A percentile compares a stretch with the other conserved stretches of the same genome.
phyloP scores from a whole-genome alignment of 1,140 invertebrate species.

The Ceratitis capitata region DNA sequence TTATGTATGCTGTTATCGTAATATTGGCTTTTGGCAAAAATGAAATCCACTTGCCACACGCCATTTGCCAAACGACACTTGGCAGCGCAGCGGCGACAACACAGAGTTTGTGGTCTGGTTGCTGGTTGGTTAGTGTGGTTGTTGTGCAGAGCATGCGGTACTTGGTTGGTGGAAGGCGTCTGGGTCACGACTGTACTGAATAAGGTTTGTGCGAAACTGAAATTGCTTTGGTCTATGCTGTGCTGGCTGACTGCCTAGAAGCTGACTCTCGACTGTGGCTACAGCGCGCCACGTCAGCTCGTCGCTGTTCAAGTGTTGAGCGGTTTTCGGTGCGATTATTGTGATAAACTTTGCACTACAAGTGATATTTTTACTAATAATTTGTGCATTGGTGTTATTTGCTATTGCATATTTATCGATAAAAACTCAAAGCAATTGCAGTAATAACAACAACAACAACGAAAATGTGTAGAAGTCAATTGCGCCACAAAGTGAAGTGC shows the following conservation, averaged over 20 bases:
- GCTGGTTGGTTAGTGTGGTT: too few species aligned
- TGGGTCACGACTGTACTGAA: slow-evolving; percentile 1
- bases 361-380: background rate
- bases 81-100: background rate
- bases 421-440: slow-evolving; percentile 13
- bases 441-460: background rate
- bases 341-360: slow-evolving; percentile 24
- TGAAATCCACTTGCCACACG: slow-evolving; percentile 32
- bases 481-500: too few species aligned
- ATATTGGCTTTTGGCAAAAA: slow-evolving; percentile 12
- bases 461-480: background rate
- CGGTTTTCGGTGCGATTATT: slow-evolving; percentile 6
- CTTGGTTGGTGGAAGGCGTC: background rate
- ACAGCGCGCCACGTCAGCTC: background rate
- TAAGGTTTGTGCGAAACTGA: background rate
- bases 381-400: background rate
- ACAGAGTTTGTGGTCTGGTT: background rate
- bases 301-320: background rate
- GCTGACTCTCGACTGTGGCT: background rate
- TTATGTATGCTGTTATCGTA: background rate
- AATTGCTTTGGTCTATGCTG: background rate
- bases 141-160: too few species aligned
- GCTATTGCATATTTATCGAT: slow-evolving; percentile 21
- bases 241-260: background rate
- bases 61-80: slow-evolving; percentile 20